These are phyloP conservation scores for Hipparchia semele DNA, from an alignment of 2,888 invertebrate genomes.

Conservation along the genomic window DNA sequence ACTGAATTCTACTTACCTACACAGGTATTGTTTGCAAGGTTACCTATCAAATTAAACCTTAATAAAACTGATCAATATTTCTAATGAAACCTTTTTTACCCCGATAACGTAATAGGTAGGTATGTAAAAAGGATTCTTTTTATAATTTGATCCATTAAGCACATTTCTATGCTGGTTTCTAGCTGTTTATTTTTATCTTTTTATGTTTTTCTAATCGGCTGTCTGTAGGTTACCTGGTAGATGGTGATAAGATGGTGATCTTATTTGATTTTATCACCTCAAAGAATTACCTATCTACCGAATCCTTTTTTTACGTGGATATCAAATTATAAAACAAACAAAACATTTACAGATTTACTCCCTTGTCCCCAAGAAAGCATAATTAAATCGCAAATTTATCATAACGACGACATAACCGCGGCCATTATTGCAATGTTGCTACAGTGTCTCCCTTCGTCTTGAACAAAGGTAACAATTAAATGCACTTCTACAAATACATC, in stretches of 20 bases:
- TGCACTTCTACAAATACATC: background rate
- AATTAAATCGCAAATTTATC: conserved; percentile 72
- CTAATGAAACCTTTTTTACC: too few relatives aligned
- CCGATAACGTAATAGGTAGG: too few relatives aligned
- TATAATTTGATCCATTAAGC: too few relatives aligned
- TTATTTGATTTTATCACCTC: background rate
- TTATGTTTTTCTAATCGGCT: too few relatives aligned
- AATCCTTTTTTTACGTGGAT: conserved; percentile 1
- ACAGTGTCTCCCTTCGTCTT: conserved; percentile 58
- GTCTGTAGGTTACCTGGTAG: too few relatives aligned
- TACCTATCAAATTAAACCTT: too few relatives aligned
- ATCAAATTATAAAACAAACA: conserved; percentile 38
- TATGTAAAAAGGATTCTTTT: too few relatives aligned
- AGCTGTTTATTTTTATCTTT: too few relatives aligned
- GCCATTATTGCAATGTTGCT: conserved; percentile 60
- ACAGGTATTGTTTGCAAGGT: too few relatives aligned
- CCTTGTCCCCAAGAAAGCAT: conserved; percentile 51
- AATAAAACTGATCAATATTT: too few relatives aligned
- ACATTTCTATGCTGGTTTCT: too few relatives aligned
- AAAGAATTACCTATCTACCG: background rate
- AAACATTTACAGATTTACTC: conserved; percentile 48
- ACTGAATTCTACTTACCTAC: background rate
- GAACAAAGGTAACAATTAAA: conserved; percentile 28
- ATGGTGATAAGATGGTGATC: too few relatives aligned
- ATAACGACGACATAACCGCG: conserved; percentile 66